Percentiles rank a stretch among this genome's conserved stretches.
Evolutionary conservation across 2,888 invertebrate species (phyloP).

Genomic region (Antitype chi): DNA sequence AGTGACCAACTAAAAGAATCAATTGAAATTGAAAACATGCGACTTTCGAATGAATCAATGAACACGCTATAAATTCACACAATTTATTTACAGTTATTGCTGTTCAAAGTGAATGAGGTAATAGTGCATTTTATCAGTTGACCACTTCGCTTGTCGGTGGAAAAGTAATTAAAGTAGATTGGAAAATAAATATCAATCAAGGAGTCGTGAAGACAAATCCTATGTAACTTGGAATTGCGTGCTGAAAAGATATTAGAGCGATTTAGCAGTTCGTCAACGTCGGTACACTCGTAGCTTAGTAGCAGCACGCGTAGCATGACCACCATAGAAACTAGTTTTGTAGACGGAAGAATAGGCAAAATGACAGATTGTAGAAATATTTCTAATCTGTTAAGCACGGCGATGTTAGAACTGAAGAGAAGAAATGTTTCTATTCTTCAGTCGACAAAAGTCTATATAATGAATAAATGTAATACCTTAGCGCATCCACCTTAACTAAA

Average conservation of each 20-base stretch:
- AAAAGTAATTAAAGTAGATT: conserved; percentile 52
- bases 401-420: no score
- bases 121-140: conserved; percentile 22
- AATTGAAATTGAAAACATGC: conserved; percentile 50
- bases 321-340: no score
- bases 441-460: no score
- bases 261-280: conserved; percentile 7
- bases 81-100: conserved; percentile 31
- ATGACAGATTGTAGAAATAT: no score
- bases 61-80: conserved; percentile 41
- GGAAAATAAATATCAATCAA: conserved; percentile 50
- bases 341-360: no score
- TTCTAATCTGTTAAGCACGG: no score
- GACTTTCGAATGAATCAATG: conserved; percentile 28
- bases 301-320: no score
- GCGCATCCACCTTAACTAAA: no score
- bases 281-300: no score
- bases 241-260: conserved; percentile 11
- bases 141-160: conserved; percentile 19
- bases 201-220: not conserved
- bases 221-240: conserved; percentile 32
- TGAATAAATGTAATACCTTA: no score
- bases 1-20: conserved; percentile 49
- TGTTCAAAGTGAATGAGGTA: conserved; percentile 30
- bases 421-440: no score